Conservation (phyloP, 2,888 invertebrate genomes). For the Phyllotreta cruciferae region DNA sequence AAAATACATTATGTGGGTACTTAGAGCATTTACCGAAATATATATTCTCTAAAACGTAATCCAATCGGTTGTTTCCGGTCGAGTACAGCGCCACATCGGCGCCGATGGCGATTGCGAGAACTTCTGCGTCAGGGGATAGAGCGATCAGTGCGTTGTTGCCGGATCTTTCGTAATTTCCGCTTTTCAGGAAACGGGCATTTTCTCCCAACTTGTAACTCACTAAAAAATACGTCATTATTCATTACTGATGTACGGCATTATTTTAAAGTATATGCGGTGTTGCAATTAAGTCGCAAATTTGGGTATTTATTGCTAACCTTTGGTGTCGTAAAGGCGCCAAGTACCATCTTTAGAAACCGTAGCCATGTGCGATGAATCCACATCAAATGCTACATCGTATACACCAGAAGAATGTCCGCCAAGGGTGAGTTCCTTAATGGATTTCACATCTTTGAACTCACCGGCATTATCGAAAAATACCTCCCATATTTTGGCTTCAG, state of each 20-base stretch:
- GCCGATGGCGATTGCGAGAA: slow-evolving; percentile 74
- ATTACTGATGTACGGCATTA: too few relatives aligned
- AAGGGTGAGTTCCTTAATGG: slow-evolving; percentile 76
- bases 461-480: slow-evolving; percentile 77
- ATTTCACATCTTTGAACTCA: slow-evolving; percentile 75
- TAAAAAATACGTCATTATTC: slow-evolving; percentile 57
- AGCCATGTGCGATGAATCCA: slow-evolving; percentile 81
- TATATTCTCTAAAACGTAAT: slow-evolving; percentile 72
- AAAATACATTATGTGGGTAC: neutral
- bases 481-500: slow-evolving; percentile 81
- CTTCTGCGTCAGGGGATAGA: slow-evolving; percentile 81
- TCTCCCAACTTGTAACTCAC: slow-evolving; percentile 83
- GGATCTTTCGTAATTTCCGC: slow-evolving; percentile 69
- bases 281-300: too few relatives aligned
- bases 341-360: slow-evolving; percentile 88
- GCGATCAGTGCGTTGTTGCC: slow-evolving; percentile 68
- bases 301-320: slow-evolving; percentile 66
- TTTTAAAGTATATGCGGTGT: too few relatives aligned
- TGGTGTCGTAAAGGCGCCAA: slow-evolving; percentile 86
- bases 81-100: slow-evolving; percentile 74
- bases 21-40: slow-evolving; percentile 62
- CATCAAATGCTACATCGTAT: slow-evolving; percentile 81
- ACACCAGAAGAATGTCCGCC: slow-evolving; percentile 81
- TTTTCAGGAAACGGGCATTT: slow-evolving; percentile 74
- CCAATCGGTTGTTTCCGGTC: slow-evolving; percentile 69